phyloP scores from a whole-genome alignment of 2,797 vertebrate genomes.

The Ficedula albicollis region DNA sequence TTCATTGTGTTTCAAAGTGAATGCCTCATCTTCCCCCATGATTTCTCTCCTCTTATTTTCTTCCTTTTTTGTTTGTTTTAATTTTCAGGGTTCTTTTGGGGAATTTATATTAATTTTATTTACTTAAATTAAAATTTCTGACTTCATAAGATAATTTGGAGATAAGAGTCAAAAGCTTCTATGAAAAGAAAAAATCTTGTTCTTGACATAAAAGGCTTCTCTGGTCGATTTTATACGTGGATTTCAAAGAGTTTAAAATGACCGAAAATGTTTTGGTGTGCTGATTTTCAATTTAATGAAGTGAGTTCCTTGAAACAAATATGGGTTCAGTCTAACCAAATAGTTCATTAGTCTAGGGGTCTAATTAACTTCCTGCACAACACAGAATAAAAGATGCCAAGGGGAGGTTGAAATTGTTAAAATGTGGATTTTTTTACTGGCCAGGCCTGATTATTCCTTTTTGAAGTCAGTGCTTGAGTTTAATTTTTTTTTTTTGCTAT shows the following conservation, averaged over 20 bases:
- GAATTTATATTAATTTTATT: not conserved
- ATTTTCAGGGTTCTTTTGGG: not conserved
- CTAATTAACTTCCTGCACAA: not conserved
- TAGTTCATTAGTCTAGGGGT: not conserved
- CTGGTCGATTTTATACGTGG: not conserved
- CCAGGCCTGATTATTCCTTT: not conserved
- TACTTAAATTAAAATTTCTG: not conserved
- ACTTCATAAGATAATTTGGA: not conserved
- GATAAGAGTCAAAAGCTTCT: not conserved
- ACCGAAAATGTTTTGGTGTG: not conserved
- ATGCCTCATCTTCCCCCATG: not conserved
- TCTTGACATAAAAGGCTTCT: not conserved
- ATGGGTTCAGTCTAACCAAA: not conserved
- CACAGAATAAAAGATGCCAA: not conserved
- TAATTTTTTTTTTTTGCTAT: not conserved
- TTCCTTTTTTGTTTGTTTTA: not conserved
- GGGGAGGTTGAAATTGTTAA: not conserved
- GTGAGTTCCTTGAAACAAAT: not conserved
- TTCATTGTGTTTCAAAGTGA: not conserved
- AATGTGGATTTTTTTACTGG: not conserved
- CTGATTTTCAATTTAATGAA: not conserved
- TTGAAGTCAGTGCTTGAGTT: not conserved
- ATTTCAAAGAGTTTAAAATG: not conserved
- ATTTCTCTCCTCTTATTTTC: not conserved
- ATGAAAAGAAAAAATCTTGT: not conserved